Evolutionary conservation across 2,797 vertebrate genomes (phyloP).

Genomic region (Perodicticus potto): DNA sequence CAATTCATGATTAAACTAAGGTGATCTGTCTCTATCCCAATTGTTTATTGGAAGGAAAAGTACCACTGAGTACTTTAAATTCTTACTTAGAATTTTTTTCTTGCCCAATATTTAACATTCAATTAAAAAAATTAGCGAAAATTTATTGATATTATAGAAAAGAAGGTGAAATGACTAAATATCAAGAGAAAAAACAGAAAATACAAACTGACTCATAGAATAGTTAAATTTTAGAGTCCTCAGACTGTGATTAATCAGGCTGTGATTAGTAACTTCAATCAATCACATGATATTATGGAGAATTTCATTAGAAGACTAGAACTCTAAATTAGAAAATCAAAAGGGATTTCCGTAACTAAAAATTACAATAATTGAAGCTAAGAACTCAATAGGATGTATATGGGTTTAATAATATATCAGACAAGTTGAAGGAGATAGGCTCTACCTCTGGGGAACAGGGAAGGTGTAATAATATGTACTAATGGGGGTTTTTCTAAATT

Average conservation of each 20-base stretch:
- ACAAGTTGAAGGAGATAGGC: neutral
- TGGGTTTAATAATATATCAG: neutral
- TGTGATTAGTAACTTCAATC: neutral
- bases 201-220: neutral
- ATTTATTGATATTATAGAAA: neutral
- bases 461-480: neutral
- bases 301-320: neutral
- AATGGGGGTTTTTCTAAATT: neutral
- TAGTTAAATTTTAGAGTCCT: neutral
- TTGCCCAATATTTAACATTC: neutral
- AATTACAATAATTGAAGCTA: neutral
- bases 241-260: neutral
- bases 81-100: constrained; percentile 8
- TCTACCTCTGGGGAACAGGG: neutral
- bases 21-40: neutral
- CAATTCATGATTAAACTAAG: neutral
- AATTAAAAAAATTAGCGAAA: neutral
- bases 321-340: neutral
- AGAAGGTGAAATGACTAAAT: constrained; percentile 19
- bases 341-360: neutral
- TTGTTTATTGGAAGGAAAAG: neutral
- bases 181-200: constrained; percentile 9
- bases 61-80: neutral
- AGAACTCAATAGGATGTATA: neutral
- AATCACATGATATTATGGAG: neutral